These are phyloP conservation scores for Scaptomyza tumidula DNA, from an alignment of 2,888 invertebrate genomes.

Conservation along the genomic window DNA sequence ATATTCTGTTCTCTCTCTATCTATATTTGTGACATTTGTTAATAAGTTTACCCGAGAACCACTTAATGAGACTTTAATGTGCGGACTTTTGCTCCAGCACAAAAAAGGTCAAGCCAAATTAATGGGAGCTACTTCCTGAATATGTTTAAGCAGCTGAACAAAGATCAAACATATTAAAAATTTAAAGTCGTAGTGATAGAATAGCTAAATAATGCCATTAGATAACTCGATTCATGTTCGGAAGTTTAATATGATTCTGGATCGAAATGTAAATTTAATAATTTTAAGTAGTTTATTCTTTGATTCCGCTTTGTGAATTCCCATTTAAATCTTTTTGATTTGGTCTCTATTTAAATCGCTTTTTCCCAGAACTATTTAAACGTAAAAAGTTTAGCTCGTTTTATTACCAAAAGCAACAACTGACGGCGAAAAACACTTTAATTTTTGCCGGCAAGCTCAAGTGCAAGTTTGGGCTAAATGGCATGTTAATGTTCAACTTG, in stretches of 20 bases:
- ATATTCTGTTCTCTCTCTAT: not conserved
- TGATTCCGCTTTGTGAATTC: conserved; percentile 13
- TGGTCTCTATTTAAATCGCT: conserved; percentile 7
- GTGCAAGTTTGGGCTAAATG: conserved; percentile 52
- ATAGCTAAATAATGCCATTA: not conserved
- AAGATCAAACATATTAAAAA: conserved; percentile 2
- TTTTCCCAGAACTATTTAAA: conserved; percentile 44
- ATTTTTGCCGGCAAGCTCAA: conserved; percentile 44
- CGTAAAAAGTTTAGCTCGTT: conserved; percentile 32
- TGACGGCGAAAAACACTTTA: conserved; percentile 26
- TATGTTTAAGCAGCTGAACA: conserved; percentile 17
- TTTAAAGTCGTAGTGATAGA: conserved; percentile 1
- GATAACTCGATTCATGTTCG: not conserved
- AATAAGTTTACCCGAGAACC: conserved; percentile 34
- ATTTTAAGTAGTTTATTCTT: not conserved
- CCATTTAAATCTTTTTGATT: conserved; percentile 2
- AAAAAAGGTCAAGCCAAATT: conserved; percentile 61
- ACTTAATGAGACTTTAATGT: conserved; percentile 25
- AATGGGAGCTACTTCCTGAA: conserved; percentile 35
- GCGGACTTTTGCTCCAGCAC: conserved; percentile 54
- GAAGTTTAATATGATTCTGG: not conserved
- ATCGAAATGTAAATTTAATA: not conserved
- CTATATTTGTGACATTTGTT: conserved; percentile 45
- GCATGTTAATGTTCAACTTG: conserved; percentile 64
- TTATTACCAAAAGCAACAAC: conserved; percentile 22